Conservation (phyloP, 2,888 invertebrate genomes). For the Calameuta idolon region DNA sequence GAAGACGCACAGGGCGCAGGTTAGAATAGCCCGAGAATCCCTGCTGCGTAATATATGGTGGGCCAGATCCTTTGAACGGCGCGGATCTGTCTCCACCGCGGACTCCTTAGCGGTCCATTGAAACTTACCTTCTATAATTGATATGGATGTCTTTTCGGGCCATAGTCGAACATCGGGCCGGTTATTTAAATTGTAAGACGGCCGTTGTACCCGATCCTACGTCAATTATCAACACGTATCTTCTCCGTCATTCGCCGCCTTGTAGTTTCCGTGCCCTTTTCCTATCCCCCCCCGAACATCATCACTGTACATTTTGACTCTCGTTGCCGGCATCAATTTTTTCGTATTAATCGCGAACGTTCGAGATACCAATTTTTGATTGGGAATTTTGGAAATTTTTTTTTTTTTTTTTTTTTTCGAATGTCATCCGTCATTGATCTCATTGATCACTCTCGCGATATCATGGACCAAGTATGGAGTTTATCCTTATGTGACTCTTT, state of each 20-base stretch:
- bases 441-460: background rate
- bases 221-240: conserved; percentile 51
- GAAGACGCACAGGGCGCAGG: conserved; percentile 31
- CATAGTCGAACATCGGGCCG: conserved; percentile 57
- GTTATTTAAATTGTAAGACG: conserved; percentile 52
- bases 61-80: conserved; percentile 61
- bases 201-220: conserved; percentile 35
- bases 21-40: conserved; percentile 52
- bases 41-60: conserved; percentile 66
- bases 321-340: conserved; percentile 50
- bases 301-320: conserved; percentile 56
- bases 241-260: conserved; percentile 66
- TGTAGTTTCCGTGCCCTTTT: conserved; percentile 62
- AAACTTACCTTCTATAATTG: conserved; percentile 63
- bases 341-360: conserved; percentile 19
- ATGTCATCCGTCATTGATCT: background rate
- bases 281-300: conserved; percentile 44
- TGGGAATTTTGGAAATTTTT: background rate
- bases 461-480: background rate
- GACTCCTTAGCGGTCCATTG: conserved; percentile 56
- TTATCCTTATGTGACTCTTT: background rate
- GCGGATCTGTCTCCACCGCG: conserved; percentile 58
- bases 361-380: conserved; percentile 19
- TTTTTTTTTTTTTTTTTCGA: background rate
- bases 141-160: conserved; percentile 64